Base-by-base conservation (phyloP, 2,113 vertebrate species). In the Saimiri boliviensis region DNA sequence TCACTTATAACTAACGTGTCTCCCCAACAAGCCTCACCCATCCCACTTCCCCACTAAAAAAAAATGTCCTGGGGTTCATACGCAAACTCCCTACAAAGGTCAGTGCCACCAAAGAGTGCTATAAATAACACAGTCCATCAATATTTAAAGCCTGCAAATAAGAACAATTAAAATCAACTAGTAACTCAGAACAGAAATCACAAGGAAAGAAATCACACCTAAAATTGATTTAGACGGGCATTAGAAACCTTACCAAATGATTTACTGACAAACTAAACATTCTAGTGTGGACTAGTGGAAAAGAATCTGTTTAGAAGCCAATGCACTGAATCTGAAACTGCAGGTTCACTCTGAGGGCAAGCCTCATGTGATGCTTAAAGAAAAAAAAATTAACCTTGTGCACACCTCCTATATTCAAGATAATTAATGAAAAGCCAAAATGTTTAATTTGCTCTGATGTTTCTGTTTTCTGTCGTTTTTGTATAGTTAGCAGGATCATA, bases 381-480 rank as follows among this genome's bases (percentile, higher is more conserved):
- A 77, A 42, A 5, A 95, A 63, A 97, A 98, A 97, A 97, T 86
- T 97, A 98, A 97, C 97, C 98, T 98, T 94, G 87, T 97, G 90
- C 89, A 73, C 92, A 96, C 98, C 96, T 97, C 94, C 96, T 97
- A 79, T 97, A 98, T 92, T 97, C 81, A 89, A 94, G 96, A 97
- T 98, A 97, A 98, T 98, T 98, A 99, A 98, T 95, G 96, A 98
- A 98, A 98, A 95, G 92, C 97, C 97, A 98, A 94, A 98, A 97
- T 60, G 58, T 96, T 98, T 98, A 97, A 98, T 98, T 98, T 97
- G 96, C 83, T 96, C 92, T 83, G 97, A 98, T 97, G 97, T 97
- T 98, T 98, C 98, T 99, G 98, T 0, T 97, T 98, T 98, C 95
- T 98, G 96, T 99, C 98, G 98, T 98, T 98, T 99, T 98, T 98